Evolutionary conservation across 92 coral and sea anemone genomes (phyloP).

Genomic region (Palythoa grandiflora): DNA sequence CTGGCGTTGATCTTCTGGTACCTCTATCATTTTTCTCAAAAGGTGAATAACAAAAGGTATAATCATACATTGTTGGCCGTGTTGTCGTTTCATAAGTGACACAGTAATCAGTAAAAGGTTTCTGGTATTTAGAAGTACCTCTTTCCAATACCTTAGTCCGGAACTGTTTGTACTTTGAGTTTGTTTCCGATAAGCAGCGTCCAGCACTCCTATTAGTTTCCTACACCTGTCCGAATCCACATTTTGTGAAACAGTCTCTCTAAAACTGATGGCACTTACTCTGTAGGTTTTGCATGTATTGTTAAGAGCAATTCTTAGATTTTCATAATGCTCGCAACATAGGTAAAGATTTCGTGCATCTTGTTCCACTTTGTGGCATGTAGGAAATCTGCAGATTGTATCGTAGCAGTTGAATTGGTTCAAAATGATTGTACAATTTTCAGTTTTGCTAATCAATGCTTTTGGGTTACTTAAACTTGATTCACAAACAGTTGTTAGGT

Average conservation of each 20-base stretch:
- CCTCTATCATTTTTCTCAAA: background rate
- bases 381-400: constrained; percentile 7
- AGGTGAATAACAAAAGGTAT: background rate
- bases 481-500: too few relatives aligned
- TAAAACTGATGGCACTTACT: background rate
- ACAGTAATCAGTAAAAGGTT: background rate
- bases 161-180: background rate
- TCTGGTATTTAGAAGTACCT: constrained; percentile 23
- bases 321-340: background rate
- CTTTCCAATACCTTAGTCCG: constrained; percentile 16
- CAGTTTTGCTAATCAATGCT: too few relatives aligned
- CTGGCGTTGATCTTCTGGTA: background rate
- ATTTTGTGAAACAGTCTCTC: background rate
- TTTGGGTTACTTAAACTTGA: too few relatives aligned
- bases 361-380: background rate
- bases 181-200: constrained; percentile 33
- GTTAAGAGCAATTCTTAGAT: background rate
- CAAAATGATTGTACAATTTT: too few relatives aligned
- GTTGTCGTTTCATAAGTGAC: background rate
- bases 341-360: constrained; percentile 1
- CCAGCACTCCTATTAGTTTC: constrained; percentile 4
- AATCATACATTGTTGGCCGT: background rate
- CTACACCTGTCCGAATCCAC: background rate
- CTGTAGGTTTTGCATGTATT: background rate
- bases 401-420: background rate